Evolutionary conservation across 2,113 vertebrate species (phyloP).

Genomic region (Hyaena hyaena): DNA sequence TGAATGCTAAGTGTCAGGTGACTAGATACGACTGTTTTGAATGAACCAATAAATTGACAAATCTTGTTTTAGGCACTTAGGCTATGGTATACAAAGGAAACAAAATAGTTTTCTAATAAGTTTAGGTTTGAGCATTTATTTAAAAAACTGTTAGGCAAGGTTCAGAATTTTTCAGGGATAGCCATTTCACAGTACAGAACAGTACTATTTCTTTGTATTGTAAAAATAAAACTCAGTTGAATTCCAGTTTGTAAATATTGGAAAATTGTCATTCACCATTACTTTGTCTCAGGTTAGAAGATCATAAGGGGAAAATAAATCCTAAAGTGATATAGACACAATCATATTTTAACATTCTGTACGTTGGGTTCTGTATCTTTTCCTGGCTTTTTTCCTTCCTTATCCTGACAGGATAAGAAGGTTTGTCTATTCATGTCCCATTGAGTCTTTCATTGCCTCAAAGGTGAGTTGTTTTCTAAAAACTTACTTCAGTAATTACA

Average conservation of each 20-base stretch:
- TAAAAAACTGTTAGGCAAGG: neutral
- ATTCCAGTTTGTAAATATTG: neutral
- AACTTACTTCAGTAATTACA: neutral
- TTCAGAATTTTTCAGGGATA: constrained; percentile 6
- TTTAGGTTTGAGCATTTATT: constrained; percentile 46
- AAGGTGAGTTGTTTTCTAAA: neutral
- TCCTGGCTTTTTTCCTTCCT: neutral
- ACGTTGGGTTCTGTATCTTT: neutral
- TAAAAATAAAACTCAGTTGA: constrained; percentile 25
- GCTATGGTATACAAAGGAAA: neutral
- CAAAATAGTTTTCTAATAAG: neutral
- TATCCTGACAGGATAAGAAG: neutral
- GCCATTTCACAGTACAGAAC: neutral
- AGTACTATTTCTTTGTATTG: constrained; percentile 2
- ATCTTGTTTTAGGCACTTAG: constrained; percentile 15
- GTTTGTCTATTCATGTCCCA: neutral
- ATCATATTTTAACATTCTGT: neutral
- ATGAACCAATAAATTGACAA: constrained; percentile 15
- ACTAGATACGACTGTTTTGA: neutral
- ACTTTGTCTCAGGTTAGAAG: neutral
- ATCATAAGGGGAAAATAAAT: constrained; percentile 29
- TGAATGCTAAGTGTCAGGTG: neutral
- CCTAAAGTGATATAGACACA: constrained; percentile 7
- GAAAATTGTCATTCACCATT: neutral
- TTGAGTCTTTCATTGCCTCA: neutral